phyloP scores from a whole-genome alignment of 2,888 invertebrate species.

The Lucinisca nassula region DNA sequence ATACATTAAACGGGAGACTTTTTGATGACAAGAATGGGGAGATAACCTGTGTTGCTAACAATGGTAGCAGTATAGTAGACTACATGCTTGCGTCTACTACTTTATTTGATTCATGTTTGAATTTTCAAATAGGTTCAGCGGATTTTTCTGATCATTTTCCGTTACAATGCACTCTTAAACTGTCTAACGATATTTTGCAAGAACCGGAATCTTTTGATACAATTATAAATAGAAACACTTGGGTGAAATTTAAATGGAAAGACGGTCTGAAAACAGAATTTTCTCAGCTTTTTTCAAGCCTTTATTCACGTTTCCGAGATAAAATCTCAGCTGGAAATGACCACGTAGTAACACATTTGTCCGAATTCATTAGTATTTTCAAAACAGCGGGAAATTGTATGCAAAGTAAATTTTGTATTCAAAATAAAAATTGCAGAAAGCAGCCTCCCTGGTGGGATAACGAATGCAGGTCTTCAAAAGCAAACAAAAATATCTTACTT shows the following conservation, averaged over 20 bases:
- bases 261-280: neutral
- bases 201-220: too few relatives aligned
- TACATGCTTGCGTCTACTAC: constrained; percentile 35
- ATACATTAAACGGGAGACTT: constrained; percentile 36
- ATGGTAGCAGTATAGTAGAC: constrained; percentile 45
- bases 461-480: too few relatives aligned
- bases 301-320: neutral
- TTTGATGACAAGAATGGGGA: constrained; percentile 23
- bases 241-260: neutral
- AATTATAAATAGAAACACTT: too few relatives aligned
- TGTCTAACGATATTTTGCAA: too few relatives aligned
- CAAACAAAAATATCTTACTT: too few relatives aligned
- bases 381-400: neutral
- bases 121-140: constrained; percentile 18
- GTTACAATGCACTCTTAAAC: neutral
- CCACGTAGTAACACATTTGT: neutral
- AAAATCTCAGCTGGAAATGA: neutral
- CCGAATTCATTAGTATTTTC: neutral
- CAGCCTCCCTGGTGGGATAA: neutral
- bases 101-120: constrained; percentile 1
- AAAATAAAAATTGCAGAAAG: neutral
- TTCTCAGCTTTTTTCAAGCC: neutral
- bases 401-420: neutral
- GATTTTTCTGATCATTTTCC: constrained; percentile 40
- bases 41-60: constrained; percentile 31